These are phyloP conservation scores for Ctenopoma kingsleyae DNA, from an alignment of 2,797 vertebrate species.

Conservation along the genomic window DNA sequence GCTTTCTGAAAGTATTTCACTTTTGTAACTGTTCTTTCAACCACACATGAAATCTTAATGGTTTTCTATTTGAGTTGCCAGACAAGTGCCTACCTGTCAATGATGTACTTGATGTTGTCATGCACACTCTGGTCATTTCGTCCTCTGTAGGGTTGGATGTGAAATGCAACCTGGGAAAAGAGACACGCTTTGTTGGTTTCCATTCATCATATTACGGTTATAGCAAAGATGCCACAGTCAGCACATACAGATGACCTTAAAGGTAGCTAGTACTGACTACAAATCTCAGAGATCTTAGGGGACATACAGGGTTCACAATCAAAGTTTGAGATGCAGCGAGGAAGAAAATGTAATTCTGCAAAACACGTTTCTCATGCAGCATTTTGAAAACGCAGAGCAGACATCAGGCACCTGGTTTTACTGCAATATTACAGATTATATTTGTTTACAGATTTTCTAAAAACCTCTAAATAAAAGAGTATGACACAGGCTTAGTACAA, in stretches of 20 bases:
- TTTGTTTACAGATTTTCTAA: slow-evolving; percentile 17
- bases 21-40: slow-evolving; percentile 35
- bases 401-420: not conserved
- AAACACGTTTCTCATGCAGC: slow-evolving; percentile 7
- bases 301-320: slow-evolving; percentile 1
- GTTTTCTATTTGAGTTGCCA: slow-evolving; percentile 22
- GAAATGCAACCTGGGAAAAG: slow-evolving; percentile 73
- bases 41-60: slow-evolving; percentile 51
- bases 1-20: slow-evolving; percentile 38
- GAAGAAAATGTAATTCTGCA: slow-evolving; percentile 11
- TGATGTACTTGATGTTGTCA: slow-evolving; percentile 92
- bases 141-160: slow-evolving; percentile 82
- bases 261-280: slow-evolving; percentile 11
- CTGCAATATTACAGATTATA: not conserved
- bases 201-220: slow-evolving; percentile 24
- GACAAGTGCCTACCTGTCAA: slow-evolving; percentile 87
- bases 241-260: slow-evolving; percentile 21
- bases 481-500: slow-evolving; percentile 1
- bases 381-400: slow-evolving; percentile 13
- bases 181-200: slow-evolving; percentile 48
- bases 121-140: slow-evolving; percentile 88
- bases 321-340: slow-evolving; percentile 17
- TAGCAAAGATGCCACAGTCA: slow-evolving; percentile 26
- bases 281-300: slow-evolving; percentile 6
- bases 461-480: slow-evolving; percentile 22